A percentile compares a stretch with the other conserved stretches of the same genome.
Evolutionary conservation across 2,797 vertebrate species (phyloP).

Genomic region (Hippocampus kuda): DNA sequence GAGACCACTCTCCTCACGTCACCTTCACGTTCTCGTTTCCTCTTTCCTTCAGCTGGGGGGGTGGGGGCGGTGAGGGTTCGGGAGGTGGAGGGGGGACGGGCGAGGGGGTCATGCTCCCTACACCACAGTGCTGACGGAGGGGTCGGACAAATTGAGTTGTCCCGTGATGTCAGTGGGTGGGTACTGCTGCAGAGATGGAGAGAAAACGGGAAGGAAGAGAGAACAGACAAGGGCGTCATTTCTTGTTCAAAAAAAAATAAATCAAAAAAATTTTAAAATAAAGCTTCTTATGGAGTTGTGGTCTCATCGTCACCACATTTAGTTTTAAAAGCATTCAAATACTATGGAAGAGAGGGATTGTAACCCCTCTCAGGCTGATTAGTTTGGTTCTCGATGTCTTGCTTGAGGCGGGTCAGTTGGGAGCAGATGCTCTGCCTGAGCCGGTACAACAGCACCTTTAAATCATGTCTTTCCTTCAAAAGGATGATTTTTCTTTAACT

Average conservation of each 20-base stretch:
- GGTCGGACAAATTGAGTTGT: constrained; percentile 98
- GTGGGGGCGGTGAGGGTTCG: not conserved
- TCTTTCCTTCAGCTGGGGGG: constrained; percentile 36
- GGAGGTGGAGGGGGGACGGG: no score
- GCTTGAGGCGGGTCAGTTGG: constrained; percentile 53
- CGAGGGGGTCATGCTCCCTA: constrained; percentile 50
- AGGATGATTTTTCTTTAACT: constrained; percentile 19
- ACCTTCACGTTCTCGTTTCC: constrained; percentile 36
- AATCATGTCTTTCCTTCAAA: constrained; percentile 15
- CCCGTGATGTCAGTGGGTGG: constrained; percentile 98
- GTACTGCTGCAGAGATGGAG: constrained; percentile 83
- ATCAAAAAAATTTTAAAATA: not conserved
- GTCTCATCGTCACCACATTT: not conserved
- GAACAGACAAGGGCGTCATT: constrained; percentile 38
- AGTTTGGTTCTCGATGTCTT: constrained; percentile 11
- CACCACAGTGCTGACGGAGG: constrained; percentile 99
- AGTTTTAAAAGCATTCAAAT: not conserved
- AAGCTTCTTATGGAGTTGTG: not conserved
- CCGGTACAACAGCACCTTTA: constrained; percentile 44
- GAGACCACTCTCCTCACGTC: constrained; percentile 18
- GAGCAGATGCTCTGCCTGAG: constrained; percentile 36
- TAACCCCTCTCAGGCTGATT: constrained; percentile 44
- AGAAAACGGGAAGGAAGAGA: constrained; percentile 26
- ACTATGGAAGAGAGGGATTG: constrained; percentile 22
- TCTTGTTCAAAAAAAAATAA: not conserved